Base-by-base conservation (phyloP, 2,888 invertebrate species). In the Branchipolynoe longqiensis region DNA sequence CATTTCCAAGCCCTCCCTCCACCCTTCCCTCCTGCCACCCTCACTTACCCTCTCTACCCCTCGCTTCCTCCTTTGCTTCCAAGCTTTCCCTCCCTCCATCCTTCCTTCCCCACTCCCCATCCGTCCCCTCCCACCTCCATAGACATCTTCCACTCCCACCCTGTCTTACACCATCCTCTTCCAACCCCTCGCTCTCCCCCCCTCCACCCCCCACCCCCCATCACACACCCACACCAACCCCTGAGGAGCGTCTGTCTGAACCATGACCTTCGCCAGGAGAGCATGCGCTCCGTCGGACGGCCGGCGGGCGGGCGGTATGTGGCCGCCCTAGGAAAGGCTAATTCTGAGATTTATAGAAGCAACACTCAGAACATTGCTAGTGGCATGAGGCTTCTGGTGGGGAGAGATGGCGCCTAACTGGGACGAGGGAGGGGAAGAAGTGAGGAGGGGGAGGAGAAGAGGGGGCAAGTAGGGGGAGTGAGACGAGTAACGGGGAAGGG, bases 331-430 rank as follows among this genome's bases (percentile, higher is more conserved):
- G 48, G 48, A 48, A 48, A 48, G 69, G 69, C 69, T 33, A 69
- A 69, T 69, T 69, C 69, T 0, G 33, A 69, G 69, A 69, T 69
- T 69, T 69, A 69, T 69, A 69, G 69, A 69, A 69, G 69, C 69
- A 33, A 69, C 69, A 33, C 69, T n/a, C 8, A 18, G 8, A 33
- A 33, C 69, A 62, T 25, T 25, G 38, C 69, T 3, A 69, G 69
- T 36, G 69, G 69, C 25, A 69, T 69, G 69, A 69, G 33, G 38
- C 38, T 38, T 14, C 14, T 38, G 25, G 38, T 69, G 69, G 38
- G 4, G 58, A 25, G n/a, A 36, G 69, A 38, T 4, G 18, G 69
- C 12, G 69, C 31, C n/a, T 14, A 31, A 28, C 28, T 18, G 48
- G 8, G 8, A 48, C 48, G 48, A 12, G 8, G 48, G 48, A 18